Base-by-base conservation (phyloP, 1,140 invertebrate species). In the Platorchestia sp. region DNA sequence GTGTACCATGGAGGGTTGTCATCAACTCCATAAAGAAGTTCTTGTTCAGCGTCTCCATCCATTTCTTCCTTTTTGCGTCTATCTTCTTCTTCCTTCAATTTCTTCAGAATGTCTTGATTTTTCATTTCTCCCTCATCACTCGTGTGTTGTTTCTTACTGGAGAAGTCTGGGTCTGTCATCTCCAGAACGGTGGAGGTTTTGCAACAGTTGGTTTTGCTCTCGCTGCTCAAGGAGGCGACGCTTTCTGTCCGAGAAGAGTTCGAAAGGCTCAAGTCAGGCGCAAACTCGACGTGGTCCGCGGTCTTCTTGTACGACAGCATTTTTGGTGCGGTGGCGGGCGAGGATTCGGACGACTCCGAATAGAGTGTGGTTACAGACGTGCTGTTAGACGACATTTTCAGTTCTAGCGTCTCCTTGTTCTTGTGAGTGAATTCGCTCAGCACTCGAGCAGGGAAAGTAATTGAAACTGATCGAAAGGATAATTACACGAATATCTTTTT, bases 1-100 rank as follows among this genome's bases (percentile, higher is more conserved):
- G 99, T 97, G 97, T 99, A 98, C 98, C 98, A 98, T 0, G 98
- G 98, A 27, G 99, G 98, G 47, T 97, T 97, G 96, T 99, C 98
- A 95, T 99, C 98, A 44, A 99, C 98, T 43, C 98, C 98, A 97
- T 99, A 99, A 19, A 93, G 45, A 7, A 93, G 91, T 44, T 14
- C 47, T 44, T 45, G 6, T 40, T 47, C 45, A 42, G 40, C 44
- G 7, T 93, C 43, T 93, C 91, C 91, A 45, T 93, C 91, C 91
- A 93, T 93, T 36, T 93, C 43, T 93, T 93, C 91, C n/a, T 93
- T 93, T 93, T 93, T 93, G 45, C 91, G 43, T 44, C 91, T 93
- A 42, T 93, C 43, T 44, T 93, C 91, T 45, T 47, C 91, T 45
- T 93, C 91, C 45, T 93, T 93, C 91, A 93, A 19, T 93, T 93